Evolutionary conservation across 1,140 invertebrate genomes (phyloP).

Genomic region (Pomacea maculata): DNA sequence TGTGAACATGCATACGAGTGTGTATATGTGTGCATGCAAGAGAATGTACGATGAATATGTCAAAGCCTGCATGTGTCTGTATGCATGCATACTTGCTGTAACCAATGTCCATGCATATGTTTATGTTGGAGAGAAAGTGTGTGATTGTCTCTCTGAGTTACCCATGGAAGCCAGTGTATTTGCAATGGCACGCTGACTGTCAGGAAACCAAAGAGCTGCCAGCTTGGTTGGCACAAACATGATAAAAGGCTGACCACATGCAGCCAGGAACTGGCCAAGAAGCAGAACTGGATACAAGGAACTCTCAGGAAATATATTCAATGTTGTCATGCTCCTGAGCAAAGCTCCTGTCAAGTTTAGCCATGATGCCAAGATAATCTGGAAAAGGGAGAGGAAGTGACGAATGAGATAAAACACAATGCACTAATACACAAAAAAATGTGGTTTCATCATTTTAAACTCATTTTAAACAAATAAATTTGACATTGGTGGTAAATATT

Average conservation of each 20-base stretch:
- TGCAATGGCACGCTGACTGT: conserved; percentile 63
- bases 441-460: neutral
- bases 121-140: no score
- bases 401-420: neutral
- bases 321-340: conserved; percentile 62
- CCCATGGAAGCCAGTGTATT: conserved; percentile 60
- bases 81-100: neutral
- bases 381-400: conserved; percentile 34
- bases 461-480: neutral
- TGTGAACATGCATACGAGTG: neutral
- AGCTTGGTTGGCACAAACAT: conserved; percentile 67
- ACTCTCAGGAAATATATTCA: conserved; percentile 40
- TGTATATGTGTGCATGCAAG: neutral
- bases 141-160: conserved; percentile 21
- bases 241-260: conserved; percentile 66
- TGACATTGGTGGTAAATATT: neutral
- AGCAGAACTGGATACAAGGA: conserved; percentile 47
- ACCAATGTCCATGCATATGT: no score
- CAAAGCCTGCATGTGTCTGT: neutral
- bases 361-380: conserved; percentile 66
- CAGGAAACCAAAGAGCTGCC: conserved; percentile 66
- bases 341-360: conserved; percentile 66
- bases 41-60: neutral
- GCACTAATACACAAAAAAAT: neutral
- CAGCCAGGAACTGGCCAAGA: conserved; percentile 64